phyloP scores from a whole-genome alignment of 2,797 vertebrate genomes.

The Sebastiscus albofasciatus region DNA sequence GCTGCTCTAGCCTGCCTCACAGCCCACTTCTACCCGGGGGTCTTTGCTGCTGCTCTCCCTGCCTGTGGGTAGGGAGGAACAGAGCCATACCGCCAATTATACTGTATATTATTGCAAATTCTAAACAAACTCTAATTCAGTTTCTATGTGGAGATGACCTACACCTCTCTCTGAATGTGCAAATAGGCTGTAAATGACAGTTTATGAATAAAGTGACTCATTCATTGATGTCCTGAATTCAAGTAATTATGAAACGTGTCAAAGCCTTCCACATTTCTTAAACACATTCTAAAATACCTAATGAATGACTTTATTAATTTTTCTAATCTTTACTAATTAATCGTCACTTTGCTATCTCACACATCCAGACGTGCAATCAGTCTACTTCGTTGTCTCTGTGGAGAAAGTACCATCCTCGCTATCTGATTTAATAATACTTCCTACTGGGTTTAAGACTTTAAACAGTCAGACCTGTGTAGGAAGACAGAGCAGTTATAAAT shows the following conservation, averaged over 20 bases:
- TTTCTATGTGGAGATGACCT: background rate
- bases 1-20: too few species aligned
- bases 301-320: background rate
- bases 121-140: background rate
- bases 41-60: too few species aligned
- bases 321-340: background rate
- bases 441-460: too few species aligned
- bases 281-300: background rate
- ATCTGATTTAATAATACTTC: background rate
- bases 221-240: background rate
- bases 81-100: too few species aligned
- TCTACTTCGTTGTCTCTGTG: background rate
- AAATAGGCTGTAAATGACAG: background rate
- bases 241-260: background rate
- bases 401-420: background rate
- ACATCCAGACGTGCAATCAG: background rate
- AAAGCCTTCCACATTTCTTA: background rate
- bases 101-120: too few species aligned
- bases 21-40: too few species aligned
- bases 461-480: background rate
- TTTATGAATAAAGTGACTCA: background rate
- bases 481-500: background rate
- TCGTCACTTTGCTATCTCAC: background rate
- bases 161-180: background rate
- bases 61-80: too few species aligned